A percentile compares a stretch with the other conserved stretches of the same genome.
phyloP scores from a whole-genome alignment of 2,113 vertebrate genomes.

The Syngnathus typhle region DNA sequence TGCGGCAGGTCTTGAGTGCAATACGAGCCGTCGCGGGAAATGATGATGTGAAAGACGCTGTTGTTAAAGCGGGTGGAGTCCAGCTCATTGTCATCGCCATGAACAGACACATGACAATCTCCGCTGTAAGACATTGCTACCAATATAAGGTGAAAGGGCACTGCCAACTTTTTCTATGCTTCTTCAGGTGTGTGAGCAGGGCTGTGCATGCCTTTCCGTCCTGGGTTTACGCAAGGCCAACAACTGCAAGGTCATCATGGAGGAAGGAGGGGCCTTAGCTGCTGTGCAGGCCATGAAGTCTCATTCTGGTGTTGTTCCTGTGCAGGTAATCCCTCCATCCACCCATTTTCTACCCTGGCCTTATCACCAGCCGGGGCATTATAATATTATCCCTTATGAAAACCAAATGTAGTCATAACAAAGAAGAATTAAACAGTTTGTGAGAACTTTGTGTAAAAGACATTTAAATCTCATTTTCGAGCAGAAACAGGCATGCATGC shows the following conservation, averaged over 20 bases:
- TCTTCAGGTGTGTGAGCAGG: constrained; percentile 88
- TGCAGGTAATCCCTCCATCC: constrained; percentile 76
- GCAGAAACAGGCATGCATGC: constrained; percentile 91
- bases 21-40: constrained; percentile 86
- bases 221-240: constrained; percentile 87
- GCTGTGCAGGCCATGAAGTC: constrained; percentile 88
- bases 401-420: too few relatives aligned
- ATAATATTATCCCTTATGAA: too few relatives aligned
- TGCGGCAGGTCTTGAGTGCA: constrained; percentile 81
- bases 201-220: constrained; percentile 81
- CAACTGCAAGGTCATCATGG: constrained; percentile 86
- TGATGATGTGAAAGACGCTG: constrained; percentile 88
- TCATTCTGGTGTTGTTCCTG: constrained; percentile 68
- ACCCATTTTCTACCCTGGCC: neutral
- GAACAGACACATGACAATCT: constrained; percentile 77
- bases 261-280: constrained; percentile 78
- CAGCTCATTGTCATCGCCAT: constrained; percentile 83
- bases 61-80: constrained; percentile 76
- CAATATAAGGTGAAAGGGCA: neutral
- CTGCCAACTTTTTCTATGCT: neutral
- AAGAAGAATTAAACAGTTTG: too few relatives aligned
- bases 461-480: neutral
- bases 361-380: neutral
- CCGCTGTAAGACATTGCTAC: constrained; percentile 58
- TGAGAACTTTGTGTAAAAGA: neutral